These are phyloP conservation scores for Rousettus leschenaultii DNA, from an alignment of 2,113 vertebrate genomes.

Conservation along the genomic window DNA sequence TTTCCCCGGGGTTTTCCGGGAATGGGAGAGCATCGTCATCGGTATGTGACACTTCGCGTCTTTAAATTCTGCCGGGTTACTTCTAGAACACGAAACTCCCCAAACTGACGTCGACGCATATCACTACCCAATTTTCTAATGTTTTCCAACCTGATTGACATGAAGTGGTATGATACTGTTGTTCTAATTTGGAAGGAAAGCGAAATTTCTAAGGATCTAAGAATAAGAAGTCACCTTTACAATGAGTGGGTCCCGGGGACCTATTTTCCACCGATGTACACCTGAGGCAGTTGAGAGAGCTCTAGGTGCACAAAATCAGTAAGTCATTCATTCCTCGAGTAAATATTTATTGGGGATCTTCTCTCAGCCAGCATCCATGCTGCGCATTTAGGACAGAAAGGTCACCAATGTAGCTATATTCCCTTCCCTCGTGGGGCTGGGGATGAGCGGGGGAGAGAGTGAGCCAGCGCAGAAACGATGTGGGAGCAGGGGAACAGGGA, in stretches of 20 bases:
- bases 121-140: not conserved
- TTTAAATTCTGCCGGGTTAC: not conserved
- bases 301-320: not conserved
- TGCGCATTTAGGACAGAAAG: not conserved
- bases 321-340: not conserved
- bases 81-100: rapidly evolving
- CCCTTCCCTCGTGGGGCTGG: rapidly evolving
- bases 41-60: rapidly evolving
- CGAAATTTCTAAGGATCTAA: not conserved
- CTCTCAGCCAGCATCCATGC: rapidly evolving
- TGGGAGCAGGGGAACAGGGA: too few relatives aligned
- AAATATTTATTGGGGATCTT: not conserved
- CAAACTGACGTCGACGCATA: rapidly evolving
- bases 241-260: not conserved
- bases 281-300: not conserved
- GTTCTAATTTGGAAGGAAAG: not conserved
- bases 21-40: rapidly evolving
- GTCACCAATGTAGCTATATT: rapidly evolving
- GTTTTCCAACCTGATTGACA: not conserved
- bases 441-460: not conserved
- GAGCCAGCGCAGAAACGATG: not conserved
- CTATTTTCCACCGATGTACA: too few relatives aligned
- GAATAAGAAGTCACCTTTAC: not conserved
- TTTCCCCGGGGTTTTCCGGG: not conserved
- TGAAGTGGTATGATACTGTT: rapidly evolving